A percentile compares a stretch with the other conserved stretches of the same genome.
Conservation (phyloP, 2,113 vertebrate species). For the Bubo blakistoni region DNA sequence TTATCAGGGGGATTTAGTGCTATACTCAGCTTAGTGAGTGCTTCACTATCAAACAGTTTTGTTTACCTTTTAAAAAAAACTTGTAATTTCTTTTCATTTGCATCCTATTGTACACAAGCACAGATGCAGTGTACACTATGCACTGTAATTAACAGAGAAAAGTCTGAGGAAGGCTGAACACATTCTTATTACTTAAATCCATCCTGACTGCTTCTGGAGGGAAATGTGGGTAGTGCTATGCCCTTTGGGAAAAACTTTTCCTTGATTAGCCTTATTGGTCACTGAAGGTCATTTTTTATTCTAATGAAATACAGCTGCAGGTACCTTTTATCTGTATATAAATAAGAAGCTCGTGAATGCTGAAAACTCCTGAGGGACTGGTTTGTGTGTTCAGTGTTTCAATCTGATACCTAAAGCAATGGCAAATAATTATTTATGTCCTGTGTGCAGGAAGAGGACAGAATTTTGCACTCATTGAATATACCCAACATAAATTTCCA, state of each 20-base stretch:
- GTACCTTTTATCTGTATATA: slow-evolving; percentile 36
- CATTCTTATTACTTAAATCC: slow-evolving; percentile 1
- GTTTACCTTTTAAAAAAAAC: slow-evolving; percentile 25
- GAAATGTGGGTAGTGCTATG: background rate
- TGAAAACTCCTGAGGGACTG: background rate
- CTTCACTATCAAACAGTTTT: background rate
- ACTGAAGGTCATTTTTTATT: slow-evolving; percentile 29
- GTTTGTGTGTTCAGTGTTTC: background rate
- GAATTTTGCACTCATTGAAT: background rate
- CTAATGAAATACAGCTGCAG: slow-evolving; percentile 14
- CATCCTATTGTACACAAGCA: background rate
- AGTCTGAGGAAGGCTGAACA: background rate
- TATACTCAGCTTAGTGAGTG: background rate
- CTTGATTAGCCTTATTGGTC: slow-evolving; percentile 37
- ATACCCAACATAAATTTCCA: background rate
- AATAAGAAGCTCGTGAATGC: background rate
- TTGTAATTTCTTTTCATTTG: slow-evolving; percentile 17
- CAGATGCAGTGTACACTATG: background rate
- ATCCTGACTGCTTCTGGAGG: background rate
- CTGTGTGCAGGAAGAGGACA: background rate
- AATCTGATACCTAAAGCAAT: slow-evolving; percentile 30
- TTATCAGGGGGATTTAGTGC: background rate
- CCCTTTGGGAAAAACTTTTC: background rate
- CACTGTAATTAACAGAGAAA: background rate
- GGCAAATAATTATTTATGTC: slow-evolving; percentile 43